Evolutionary conservation across 2,797 vertebrate genomes (phyloP), one percentile per base, ranked within the genome.

Genomic region (Peromyscus aztecus): DNA sequence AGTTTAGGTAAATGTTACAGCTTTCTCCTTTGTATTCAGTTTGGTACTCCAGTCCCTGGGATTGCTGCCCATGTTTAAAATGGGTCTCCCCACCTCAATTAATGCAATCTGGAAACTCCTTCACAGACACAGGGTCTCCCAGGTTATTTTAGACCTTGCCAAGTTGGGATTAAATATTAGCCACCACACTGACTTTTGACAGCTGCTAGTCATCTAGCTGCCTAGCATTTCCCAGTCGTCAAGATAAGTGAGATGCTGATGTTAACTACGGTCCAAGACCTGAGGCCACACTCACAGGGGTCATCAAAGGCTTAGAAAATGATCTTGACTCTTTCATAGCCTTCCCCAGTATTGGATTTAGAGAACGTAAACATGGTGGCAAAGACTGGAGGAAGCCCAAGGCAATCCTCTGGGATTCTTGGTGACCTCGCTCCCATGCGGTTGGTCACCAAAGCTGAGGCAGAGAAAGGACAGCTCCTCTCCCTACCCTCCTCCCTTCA

Each of bases 281-380:
- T 13, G 31, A 81, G 43, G 13, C 77, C n/a, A 49, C 78, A 55
- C 43, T 78, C 11, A 76, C 77, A 89, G 61, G 57, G 5, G 24
- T 76, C 95, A 92, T 43, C 12, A 92, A 67, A 86, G 59, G 89
- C 73, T 90, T 80, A 92, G 49, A 63, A 57, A 24, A 55, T 0
- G 0, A 37, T 40, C 71, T 89, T 73, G 29, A 55, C 49, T 87
- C 40, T 59, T 34, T 86, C 78, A n/a, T 13, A 43, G 67, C 52
- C 40, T 78, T 46, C 49, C 57, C 69, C 1, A 9, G 2, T 34
- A 17, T 65, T 31, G 43, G 40, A 63, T 17, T 43, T 61, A 24
- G 4, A 31, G 40, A 84, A 49, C 34, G 59, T 14, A 65, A 31
- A 65, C 13, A 77, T 40, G 27, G 59, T 52, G 9, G n/a, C 46